Conservation (phyloP, 2,888 invertebrate species). For the Euclidia mi region DNA sequence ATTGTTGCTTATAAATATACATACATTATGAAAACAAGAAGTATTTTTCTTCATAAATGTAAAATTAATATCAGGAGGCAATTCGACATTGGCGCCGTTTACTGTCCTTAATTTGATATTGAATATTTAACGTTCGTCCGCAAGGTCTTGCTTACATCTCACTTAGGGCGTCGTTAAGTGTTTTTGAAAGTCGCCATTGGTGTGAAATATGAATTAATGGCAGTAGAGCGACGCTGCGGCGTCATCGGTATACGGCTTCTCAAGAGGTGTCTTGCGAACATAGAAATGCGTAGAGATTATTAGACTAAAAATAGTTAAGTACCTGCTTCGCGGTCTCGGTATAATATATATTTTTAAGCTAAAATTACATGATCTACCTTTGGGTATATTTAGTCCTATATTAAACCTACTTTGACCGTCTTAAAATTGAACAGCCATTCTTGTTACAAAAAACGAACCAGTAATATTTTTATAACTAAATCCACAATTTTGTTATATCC, state of each 20-base stretch:
- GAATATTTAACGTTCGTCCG: conserved; percentile 64
- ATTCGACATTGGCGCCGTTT: conserved; percentile 19
- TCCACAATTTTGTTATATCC: too few relatives aligned
- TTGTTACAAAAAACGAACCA: too few relatives aligned
- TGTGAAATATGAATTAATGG: conserved; percentile 88
- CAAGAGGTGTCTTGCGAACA: conserved; percentile 59
- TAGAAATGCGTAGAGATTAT: conserved; percentile 25
- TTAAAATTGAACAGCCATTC: too few relatives aligned
- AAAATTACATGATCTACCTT: too few relatives aligned
- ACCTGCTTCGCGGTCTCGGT: too few relatives aligned
- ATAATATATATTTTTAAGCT: too few relatives aligned
- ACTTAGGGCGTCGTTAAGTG: conserved; percentile 81
- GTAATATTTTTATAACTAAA: too few relatives aligned
- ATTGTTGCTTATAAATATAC: too few relatives aligned
- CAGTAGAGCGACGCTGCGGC: conserved; percentile 73
- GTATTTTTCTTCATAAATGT: background rate
- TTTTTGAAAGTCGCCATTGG: conserved; percentile 85
- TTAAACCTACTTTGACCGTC: too few relatives aligned
- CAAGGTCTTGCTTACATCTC: conserved; percentile 73
- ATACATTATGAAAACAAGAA: background rate
- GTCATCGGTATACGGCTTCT: conserved; percentile 73
- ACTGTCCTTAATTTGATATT: conserved; percentile 50
- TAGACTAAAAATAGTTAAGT: background rate
- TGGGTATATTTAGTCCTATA: too few relatives aligned
- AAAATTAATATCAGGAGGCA: background rate